Conservation (phyloP, 2,113 vertebrate species). For the Macaca nemestrina region DNA sequence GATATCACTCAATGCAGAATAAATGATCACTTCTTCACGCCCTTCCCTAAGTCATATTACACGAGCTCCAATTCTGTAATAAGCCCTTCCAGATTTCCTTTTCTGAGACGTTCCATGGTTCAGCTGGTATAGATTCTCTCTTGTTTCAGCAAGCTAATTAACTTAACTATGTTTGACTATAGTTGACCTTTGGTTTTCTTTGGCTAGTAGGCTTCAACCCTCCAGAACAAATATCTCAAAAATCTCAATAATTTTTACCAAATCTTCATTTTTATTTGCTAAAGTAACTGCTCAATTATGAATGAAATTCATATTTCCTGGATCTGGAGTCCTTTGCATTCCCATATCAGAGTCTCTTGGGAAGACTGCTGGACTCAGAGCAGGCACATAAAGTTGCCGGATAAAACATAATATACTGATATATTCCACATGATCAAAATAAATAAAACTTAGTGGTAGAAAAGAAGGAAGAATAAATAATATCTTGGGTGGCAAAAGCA, state of each 20-base stretch:
- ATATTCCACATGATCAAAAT: background rate
- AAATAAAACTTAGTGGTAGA: background rate
- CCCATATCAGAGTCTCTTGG: background rate
- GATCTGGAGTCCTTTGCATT: background rate
- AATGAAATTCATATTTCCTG: background rate
- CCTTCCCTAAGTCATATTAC: background rate
- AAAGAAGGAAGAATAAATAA: background rate
- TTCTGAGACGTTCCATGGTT: background rate
- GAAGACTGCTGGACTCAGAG: background rate
- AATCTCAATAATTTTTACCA: background rate
- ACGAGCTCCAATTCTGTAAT: background rate
- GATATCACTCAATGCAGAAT: background rate
- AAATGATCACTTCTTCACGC: background rate
- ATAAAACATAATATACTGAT: background rate
- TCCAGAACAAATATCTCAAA: background rate
- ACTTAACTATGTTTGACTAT: background rate
- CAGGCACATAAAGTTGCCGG: background rate
- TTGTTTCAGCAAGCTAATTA: background rate
- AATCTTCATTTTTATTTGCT: background rate
- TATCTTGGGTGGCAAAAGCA: background rate
- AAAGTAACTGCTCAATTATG: constrained; percentile 12
- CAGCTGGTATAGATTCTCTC: no score
- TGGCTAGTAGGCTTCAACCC: background rate
- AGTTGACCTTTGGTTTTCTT: background rate
- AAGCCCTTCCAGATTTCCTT: background rate